Percentiles rank a stretch among this genome's conserved stretches.
phyloP scores from a whole-genome alignment of 2,888 invertebrate genomes.

The Sminthurides aquaticus region DNA sequence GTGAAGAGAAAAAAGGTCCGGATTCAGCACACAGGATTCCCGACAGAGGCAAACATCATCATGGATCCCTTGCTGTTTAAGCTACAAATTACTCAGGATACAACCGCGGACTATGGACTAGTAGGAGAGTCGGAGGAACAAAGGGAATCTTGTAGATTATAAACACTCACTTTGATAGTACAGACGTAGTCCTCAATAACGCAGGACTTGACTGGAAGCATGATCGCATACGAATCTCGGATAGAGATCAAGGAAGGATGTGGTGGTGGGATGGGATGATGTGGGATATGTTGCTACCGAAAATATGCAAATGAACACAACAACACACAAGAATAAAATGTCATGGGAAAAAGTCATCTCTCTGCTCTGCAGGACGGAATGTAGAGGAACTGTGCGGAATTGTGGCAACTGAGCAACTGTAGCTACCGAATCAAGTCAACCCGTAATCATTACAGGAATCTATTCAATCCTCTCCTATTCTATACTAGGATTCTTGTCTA shows the following conservation, averaged over 20 bases:
- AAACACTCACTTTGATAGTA: too few relatives aligned
- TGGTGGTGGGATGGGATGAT: slow-evolving; percentile 20
- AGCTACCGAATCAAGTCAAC: too few relatives aligned
- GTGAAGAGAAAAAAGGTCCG: background rate
- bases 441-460: too few relatives aligned
- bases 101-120: background rate
- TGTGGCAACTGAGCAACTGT: too few relatives aligned
- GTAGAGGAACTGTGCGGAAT: too few relatives aligned
- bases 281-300: slow-evolving; percentile 24
- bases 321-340: slow-evolving; percentile 21
- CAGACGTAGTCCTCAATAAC: too few relatives aligned
- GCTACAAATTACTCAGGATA: slow-evolving; percentile 12
- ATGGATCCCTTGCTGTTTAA: background rate
- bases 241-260: slow-evolving; percentile 8
- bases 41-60: background rate
- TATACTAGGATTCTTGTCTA: too few relatives aligned
- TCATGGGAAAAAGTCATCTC: slow-evolving; percentile 30
- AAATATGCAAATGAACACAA: slow-evolving; percentile 29
- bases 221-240: too few relatives aligned
- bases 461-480: too few relatives aligned
- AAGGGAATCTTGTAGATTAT: too few relatives aligned
- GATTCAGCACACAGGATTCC: background rate
- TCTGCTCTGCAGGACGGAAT: too few relatives aligned
- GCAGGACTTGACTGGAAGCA: too few relatives aligned
- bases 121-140: background rate